These are phyloP conservation scores for Tragelaphus strepsiceros DNA, from an alignment of 2,113 vertebrate genomes.

Conservation along the genomic window DNA sequence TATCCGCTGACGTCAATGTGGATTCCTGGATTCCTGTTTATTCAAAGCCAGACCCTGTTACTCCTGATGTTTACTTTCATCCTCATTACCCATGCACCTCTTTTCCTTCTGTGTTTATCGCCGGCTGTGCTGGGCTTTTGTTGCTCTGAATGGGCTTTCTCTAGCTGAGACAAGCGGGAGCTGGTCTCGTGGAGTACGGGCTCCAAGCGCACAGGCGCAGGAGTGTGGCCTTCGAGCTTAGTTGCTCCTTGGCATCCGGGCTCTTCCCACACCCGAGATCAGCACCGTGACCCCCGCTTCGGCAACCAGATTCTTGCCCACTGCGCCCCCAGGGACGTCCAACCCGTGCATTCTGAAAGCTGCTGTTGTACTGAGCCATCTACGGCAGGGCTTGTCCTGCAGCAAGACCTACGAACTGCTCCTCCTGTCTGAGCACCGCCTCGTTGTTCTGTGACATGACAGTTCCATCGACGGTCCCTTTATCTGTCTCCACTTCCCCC, in stretches of 20 bases:
- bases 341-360: background rate
- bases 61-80: background rate
- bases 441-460: background rate
- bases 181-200: background rate
- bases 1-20: background rate
- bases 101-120: background rate
- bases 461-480: rapidly evolving
- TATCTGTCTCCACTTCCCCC: background rate
- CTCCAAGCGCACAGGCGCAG: background rate
- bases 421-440: background rate
- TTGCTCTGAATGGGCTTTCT: background rate
- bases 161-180: background rate
- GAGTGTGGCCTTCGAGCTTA: background rate
- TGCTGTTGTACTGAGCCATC: background rate
- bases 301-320: background rate
- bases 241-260: background rate
- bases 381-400: background rate
- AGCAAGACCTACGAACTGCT: background rate
- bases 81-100: background rate
- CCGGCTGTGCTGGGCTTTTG: background rate
- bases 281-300: rapidly evolving
- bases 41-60: background rate
- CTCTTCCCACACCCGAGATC: background rate
- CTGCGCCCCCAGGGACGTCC: background rate
- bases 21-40: background rate